Conservation (phyloP, 1,140 invertebrate genomes). For the Zaprionus ornatus region DNA sequence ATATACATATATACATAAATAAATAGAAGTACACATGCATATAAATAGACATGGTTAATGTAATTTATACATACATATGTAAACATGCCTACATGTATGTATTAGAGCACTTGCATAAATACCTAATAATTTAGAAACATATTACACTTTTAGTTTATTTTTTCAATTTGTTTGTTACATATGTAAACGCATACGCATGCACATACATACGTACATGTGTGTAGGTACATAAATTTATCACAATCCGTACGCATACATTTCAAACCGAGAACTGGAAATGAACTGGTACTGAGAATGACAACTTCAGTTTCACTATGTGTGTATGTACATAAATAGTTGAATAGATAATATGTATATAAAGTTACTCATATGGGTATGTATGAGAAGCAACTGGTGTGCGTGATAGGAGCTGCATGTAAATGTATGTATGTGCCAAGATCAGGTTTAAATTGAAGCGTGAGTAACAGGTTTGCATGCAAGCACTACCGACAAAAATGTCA, state of each 20-base stretch:
- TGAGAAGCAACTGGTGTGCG: slow-evolving; percentile 9
- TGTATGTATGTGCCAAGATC: slow-evolving; percentile 40
- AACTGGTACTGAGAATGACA: slow-evolving; percentile 46
- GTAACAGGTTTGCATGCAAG: slow-evolving; percentile 49
- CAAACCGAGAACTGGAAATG: slow-evolving; percentile 49
- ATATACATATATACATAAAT: background rate
- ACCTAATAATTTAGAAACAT: background rate
- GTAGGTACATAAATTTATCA: slow-evolving; percentile 25
- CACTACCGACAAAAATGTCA: slow-evolving; percentile 42
- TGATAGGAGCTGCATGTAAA: slow-evolving; percentile 12
- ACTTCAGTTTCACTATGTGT: slow-evolving; percentile 39
- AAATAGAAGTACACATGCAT: no score
- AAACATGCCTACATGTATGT: background rate
- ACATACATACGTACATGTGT: slow-evolving; percentile 6
- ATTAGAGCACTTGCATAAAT: background rate
- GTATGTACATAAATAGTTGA: slow-evolving; percentile 21
- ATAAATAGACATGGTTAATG: background rate
- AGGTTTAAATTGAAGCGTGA: slow-evolving; percentile 46
- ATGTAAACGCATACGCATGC: slow-evolving; percentile 20
- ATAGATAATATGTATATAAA: slow-evolving; percentile 26
- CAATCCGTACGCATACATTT: slow-evolving; percentile 39
- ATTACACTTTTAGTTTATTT: background rate
- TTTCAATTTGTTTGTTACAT: background rate
- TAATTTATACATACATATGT: background rate
- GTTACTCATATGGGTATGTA: slow-evolving; percentile 7